Conservation (phyloP, 2,113 vertebrate genomes). For the Monopterus albus region DNA sequence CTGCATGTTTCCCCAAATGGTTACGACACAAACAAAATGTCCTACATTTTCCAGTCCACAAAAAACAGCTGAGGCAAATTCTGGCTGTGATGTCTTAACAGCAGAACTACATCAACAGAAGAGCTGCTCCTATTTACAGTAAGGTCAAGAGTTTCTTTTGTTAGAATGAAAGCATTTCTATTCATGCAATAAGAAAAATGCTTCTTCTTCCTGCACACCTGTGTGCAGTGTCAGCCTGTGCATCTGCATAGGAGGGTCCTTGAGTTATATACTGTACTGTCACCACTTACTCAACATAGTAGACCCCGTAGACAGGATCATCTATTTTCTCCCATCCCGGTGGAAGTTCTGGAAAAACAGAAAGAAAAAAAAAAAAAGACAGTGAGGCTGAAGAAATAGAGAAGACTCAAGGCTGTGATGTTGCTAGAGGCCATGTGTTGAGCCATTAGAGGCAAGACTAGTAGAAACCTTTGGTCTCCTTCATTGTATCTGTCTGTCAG, state of each 20-base stretch:
- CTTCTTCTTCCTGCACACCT: background rate
- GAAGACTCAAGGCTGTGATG: constrained; percentile 12
- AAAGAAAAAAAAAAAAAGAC: constrained; percentile 12
- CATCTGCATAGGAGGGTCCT: background rate
- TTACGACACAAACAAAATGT: constrained; percentile 59
- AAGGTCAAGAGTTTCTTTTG: constrained; percentile 13
- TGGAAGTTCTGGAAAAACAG: constrained; percentile 91
- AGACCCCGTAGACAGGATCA: constrained; percentile 98
- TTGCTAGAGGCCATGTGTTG: constrained; percentile 16
- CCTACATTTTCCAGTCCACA: constrained; percentile 52
- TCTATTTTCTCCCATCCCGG: constrained; percentile 99
- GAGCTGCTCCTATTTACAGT: constrained; percentile 19
- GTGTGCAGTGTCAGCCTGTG: background rate
- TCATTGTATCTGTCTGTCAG: constrained; percentile 45
- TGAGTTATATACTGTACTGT: background rate
- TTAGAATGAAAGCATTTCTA: background rate
- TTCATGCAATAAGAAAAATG: background rate
- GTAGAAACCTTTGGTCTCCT: constrained; percentile 38
- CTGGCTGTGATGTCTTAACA: background rate
- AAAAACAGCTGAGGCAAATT: constrained; percentile 37
- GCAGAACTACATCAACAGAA: background rate
- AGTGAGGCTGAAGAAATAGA: constrained; percentile 14
- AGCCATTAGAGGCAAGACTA: constrained; percentile 29
- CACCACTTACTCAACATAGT: constrained; percentile 99
- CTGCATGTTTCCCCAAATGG: constrained; percentile 42